These are phyloP conservation scores for Terrapene triunguis DNA, from an alignment of 2,113 vertebrate species.

Conservation along the genomic window DNA sequence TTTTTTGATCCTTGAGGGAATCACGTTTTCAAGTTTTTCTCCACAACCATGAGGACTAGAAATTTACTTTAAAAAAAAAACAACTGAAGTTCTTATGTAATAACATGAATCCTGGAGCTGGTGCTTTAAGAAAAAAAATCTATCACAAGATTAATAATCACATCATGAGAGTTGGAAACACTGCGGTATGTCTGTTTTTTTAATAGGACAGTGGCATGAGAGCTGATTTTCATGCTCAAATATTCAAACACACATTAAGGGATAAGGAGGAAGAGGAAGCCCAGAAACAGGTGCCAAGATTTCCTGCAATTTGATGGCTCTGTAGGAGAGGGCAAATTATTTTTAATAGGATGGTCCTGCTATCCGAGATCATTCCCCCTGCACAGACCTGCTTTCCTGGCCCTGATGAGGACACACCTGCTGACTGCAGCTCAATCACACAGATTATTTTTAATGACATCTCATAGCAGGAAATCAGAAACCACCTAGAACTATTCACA, in stretches of 20 bases:
- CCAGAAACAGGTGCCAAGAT: not conserved
- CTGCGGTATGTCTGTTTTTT: not conserved
- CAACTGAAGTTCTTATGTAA: not conserved
- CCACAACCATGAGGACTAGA: not conserved
- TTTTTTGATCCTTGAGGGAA: not conserved
- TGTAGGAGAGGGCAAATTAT: slow-evolving; percentile 39
- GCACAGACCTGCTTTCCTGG: not conserved
- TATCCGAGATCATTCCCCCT: slow-evolving; percentile 58
- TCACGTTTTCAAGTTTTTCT: not conserved
- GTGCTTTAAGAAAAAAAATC: not conserved
- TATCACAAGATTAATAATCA: not conserved
- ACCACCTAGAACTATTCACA: slow-evolving; percentile 34
- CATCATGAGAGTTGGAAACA: not conserved
- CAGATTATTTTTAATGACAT: slow-evolving; percentile 65
- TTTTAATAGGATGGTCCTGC: slow-evolving; percentile 63
- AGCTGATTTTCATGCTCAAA: not conserved
- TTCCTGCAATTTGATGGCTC: slow-evolving; percentile 48
- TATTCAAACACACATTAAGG: slow-evolving; percentile 11
- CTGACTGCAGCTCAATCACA: slow-evolving; percentile 37
- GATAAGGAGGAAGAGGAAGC: slow-evolving; percentile 26
- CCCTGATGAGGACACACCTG: not conserved
- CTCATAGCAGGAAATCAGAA: slow-evolving; percentile 30
- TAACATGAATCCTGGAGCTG: not conserved
- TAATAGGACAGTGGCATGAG: not conserved
- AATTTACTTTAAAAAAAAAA: not conserved